Evolutionary conservation across 2,113 vertebrate genomes (phyloP).

Genomic region (Physeter macrocephalus): DNA sequence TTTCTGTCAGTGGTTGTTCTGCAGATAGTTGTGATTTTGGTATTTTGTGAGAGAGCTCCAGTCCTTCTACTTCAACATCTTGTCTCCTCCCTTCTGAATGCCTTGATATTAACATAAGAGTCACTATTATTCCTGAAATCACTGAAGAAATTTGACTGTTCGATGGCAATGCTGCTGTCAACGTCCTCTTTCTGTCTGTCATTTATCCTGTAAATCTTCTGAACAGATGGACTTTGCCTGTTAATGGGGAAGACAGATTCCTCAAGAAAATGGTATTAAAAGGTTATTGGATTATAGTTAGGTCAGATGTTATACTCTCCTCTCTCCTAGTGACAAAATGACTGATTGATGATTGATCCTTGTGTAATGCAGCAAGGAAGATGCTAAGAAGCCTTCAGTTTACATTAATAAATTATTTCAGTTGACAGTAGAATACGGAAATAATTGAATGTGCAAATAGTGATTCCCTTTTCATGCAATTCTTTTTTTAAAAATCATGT

Average conservation of each 20-base stretch:
- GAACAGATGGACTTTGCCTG: not conserved
- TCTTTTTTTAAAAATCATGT: not conserved
- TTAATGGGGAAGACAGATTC: not conserved
- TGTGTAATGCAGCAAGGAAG: not conserved
- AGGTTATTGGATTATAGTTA: not conserved
- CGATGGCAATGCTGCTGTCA: fast-evolving
- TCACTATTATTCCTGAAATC: not conserved
- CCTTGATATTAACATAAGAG: not conserved
- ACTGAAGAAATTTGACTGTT: not conserved
- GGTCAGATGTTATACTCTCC: not conserved
- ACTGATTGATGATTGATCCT: not conserved
- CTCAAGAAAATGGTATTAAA: not conserved
- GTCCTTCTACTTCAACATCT: too few species aligned
- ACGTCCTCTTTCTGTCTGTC: fast-evolving
- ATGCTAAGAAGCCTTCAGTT: not conserved
- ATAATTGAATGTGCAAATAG: not conserved
- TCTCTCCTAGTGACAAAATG: not conserved
- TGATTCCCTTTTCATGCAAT: not conserved
- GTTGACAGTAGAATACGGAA: not conserved
- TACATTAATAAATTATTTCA: not conserved
- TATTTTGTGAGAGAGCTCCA: too few species aligned
- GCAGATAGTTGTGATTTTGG: too few species aligned
- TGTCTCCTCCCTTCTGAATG: too few species aligned
- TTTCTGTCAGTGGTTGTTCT: too few species aligned
- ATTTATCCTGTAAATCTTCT: not conserved